These are phyloP conservation scores for Axis porcinus DNA, from an alignment of 2,113 vertebrate species.

Conservation along the genomic window DNA sequence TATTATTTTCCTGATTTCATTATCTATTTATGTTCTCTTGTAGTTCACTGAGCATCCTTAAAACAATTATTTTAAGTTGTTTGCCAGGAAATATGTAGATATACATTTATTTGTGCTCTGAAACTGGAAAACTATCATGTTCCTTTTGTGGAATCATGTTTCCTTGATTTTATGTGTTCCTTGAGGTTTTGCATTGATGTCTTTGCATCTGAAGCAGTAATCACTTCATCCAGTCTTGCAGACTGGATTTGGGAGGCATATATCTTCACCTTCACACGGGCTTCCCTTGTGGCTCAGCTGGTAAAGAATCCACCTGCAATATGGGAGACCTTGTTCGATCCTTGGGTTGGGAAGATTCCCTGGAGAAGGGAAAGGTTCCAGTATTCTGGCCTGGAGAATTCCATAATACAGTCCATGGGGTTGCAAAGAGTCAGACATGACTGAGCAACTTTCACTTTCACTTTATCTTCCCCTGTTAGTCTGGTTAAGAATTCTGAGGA, in stretches of 20 bases:
- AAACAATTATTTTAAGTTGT: background rate
- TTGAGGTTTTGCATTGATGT: background rate
- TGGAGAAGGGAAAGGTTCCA: background rate
- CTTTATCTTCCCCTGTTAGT: background rate
- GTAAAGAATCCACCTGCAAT: background rate
- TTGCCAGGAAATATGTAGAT: background rate
- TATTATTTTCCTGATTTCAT: background rate
- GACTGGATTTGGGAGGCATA: background rate
- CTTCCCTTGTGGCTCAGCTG: background rate
- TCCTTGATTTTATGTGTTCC: background rate
- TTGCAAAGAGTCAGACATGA: background rate
- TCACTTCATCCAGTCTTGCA: background rate
- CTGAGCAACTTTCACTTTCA: background rate
- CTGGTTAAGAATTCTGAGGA: background rate
- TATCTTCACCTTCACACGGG: background rate
- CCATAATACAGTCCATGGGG: background rate
- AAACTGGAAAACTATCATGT: background rate
- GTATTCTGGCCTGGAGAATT: background rate
- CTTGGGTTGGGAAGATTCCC: background rate
- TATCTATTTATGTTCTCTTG: background rate
- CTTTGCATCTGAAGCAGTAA: background rate
- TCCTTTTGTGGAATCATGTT: background rate
- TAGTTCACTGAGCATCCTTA: background rate
- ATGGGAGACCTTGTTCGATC: background rate
- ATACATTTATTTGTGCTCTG: background rate